phyloP scores from a whole-genome alignment of 2,888 invertebrate species.

The Calameuta filiformis region DNA sequence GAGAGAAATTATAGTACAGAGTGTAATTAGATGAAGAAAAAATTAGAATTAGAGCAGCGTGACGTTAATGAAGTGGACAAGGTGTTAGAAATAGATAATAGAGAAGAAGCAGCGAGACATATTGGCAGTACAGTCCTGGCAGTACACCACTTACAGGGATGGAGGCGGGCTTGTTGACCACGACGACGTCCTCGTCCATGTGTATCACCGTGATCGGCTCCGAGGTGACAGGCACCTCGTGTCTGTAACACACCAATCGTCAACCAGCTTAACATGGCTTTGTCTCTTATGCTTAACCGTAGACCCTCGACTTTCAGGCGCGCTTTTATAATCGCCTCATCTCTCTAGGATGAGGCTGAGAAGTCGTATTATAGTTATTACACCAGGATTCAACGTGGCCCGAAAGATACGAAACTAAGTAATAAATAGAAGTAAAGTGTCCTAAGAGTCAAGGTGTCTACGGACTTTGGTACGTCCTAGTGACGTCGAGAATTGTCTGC shows the following conservation, averaged over 20 bases:
- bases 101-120: constrained; percentile 29
- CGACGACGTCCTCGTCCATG: constrained; percentile 98
- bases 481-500: too few species aligned
- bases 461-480: too few species aligned
- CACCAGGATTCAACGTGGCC: neutral
- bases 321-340: neutral
- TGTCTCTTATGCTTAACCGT: constrained; percentile 27
- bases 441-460: too few species aligned
- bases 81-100: neutral
- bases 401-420: neutral
- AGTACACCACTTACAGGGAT: constrained; percentile 97
- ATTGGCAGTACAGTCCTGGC: constrained; percentile 67
- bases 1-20: neutral
- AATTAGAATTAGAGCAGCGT: neutral
- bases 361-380: neutral
- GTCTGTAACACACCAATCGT: constrained; percentile 80
- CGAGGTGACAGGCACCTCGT: constrained; percentile 98
- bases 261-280: constrained; percentile 66
- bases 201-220: constrained; percentile 96
- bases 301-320: neutral
- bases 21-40: neutral
- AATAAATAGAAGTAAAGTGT: neutral
- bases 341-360: neutral
- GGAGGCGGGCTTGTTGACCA: constrained; percentile 99
- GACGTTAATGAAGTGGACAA: neutral